Conservation (phyloP, 2,888 invertebrate species). For the Hypomecis atomaria region DNA sequence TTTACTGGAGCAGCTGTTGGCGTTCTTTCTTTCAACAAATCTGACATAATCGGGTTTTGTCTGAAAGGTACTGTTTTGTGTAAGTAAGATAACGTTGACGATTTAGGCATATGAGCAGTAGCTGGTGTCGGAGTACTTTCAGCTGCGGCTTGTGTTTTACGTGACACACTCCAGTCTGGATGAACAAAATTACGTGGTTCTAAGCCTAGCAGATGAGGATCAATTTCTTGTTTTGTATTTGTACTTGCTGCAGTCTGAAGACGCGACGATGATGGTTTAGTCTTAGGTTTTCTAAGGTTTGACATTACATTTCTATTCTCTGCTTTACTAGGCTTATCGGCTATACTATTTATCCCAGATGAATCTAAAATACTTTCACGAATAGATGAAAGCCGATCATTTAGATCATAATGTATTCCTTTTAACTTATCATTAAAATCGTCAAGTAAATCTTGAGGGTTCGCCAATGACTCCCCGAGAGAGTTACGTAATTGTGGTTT, state of each 20-base stretch:
- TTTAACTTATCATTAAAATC: constrained; percentile 68
- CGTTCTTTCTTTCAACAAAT: constrained; percentile 21
- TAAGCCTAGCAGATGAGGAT: constrained; percentile 11
- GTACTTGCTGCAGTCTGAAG: constrained; percentile 35
- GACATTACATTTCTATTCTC: constrained; percentile 28
- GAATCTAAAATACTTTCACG: constrained; percentile 58
- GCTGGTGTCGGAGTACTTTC: constrained; percentile 52
- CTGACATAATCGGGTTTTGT: constrained; percentile 19
- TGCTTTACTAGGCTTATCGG: constrained; percentile 22
- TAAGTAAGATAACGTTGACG: constrained; percentile 34
- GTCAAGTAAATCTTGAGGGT: constrained; percentile 58
- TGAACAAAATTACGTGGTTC: constrained; percentile 14
- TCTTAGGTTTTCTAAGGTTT: constrained; percentile 29
- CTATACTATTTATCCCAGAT: constrained; percentile 43
- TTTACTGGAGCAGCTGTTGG: constrained; percentile 23
- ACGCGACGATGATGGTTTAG: constrained; percentile 25
- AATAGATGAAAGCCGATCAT: constrained; percentile 63
- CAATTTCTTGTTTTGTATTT: constrained; percentile 23
- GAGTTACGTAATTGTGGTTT: constrained; percentile 40
- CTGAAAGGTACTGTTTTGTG: constrained; percentile 34
- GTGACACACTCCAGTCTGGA: constrained; percentile 13
- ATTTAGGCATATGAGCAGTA: constrained; percentile 48
- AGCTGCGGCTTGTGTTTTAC: constrained; percentile 36
- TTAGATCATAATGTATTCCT: constrained; percentile 65
- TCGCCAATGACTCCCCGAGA: constrained; percentile 47